These are phyloP conservation scores for Mastomys coucha DNA, from an alignment of 2,113 vertebrate genomes.

Conservation along the genomic window DNA sequence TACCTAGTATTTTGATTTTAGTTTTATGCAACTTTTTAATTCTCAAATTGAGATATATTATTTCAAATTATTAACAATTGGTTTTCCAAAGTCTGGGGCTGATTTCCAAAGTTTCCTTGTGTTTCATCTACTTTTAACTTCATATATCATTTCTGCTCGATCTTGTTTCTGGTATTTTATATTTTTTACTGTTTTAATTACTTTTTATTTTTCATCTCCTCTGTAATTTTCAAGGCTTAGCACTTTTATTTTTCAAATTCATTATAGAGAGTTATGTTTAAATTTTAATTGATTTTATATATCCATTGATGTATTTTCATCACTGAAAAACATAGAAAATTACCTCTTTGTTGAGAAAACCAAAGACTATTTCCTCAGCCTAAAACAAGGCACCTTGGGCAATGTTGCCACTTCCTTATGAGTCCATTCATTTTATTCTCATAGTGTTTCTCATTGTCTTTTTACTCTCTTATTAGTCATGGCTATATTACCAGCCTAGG, in stretches of 20 bases:
- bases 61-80: background rate
- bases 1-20: background rate
- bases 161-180: background rate
- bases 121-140: background rate
- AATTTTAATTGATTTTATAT: background rate
- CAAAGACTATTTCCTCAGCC: background rate
- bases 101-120: background rate
- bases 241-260: background rate
- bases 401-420: background rate
- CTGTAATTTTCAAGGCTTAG: background rate
- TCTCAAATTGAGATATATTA: constrained; percentile 14
- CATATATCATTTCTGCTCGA: background rate
- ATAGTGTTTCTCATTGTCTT: background rate
- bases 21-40: background rate
- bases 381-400: background rate
- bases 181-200: background rate
- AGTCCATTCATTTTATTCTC: background rate
- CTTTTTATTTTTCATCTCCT: background rate
- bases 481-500: background rate
- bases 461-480: background rate
- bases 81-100: background rate
- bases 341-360: background rate
- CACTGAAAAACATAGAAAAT: background rate
- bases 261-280: background rate
- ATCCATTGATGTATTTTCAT: background rate